Conservation (phyloP, 2,797 vertebrate species). For the Ceyx erithaca region DNA sequence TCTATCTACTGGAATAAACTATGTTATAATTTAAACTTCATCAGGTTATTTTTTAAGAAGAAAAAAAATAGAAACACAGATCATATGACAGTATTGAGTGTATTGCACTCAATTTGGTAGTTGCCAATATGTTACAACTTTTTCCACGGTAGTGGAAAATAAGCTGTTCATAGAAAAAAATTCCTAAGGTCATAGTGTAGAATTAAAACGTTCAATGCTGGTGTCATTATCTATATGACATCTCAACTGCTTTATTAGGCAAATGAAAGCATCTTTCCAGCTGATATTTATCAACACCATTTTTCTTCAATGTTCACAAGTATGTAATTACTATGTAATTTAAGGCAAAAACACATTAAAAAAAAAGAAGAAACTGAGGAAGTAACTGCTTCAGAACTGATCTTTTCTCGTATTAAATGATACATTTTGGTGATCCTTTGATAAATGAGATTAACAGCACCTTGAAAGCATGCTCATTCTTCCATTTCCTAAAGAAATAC, state of each 20-base stretch:
- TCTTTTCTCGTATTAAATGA: background rate
- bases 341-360: background rate
- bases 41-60: background rate
- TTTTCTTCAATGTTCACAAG: background rate
- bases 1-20: constrained; percentile 2
- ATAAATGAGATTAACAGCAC: background rate
- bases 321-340: background rate
- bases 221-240: background rate
- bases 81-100: background rate
- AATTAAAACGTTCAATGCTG: background rate
- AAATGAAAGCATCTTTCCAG: background rate
- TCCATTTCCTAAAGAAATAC: background rate
- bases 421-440: background rate
- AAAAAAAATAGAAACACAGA: background rate
- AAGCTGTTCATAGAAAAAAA: background rate
- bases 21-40: background rate
- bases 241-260: background rate
- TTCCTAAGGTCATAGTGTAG: background rate
- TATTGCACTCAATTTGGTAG: background rate
- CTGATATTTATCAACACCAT: background rate
- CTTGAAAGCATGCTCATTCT: background rate
- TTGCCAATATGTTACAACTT: background rate
- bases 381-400: background rate
- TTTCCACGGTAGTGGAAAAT: background rate
- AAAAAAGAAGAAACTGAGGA: background rate